Evolutionary conservation across 2,888 invertebrate species (phyloP), one percentile per base, ranked within the genome.

Genomic region (Sinodicranocentrus sp.): DNA sequence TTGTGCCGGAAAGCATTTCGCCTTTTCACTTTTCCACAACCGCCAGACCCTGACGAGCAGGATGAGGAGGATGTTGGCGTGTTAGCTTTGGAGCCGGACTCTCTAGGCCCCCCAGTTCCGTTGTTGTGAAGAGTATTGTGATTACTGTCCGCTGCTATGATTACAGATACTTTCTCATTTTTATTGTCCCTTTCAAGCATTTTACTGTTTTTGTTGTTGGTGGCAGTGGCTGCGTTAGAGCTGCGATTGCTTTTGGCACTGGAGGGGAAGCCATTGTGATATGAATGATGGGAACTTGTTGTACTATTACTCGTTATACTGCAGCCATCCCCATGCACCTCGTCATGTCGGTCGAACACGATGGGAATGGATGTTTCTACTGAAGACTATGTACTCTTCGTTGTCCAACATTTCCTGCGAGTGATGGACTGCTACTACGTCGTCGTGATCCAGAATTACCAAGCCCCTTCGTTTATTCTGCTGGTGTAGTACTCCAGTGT

Each of bases 1-100:
- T 88, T 87, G 73, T 87, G 85, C 57, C 88, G 78, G 79, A 88
- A 88, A 57, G 88, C 88, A 84, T 88, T 88, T 61, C 88, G 79
- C 23, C 88, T 59, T 73, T 88, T 88, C 43, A 88, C 87, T 84
- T 87, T 87, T 43, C 88, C 88, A 80, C 85, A 87, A 43, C 83
- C 84, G 57, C 82, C 82, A 75, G 84, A 84, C 59, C 83, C 83
- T 83, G 79, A 82, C 68, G 85, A 79, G 57, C 82, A 72, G 82
- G 87, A 85, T 61, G 84, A 84, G 52, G 84, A 84, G 65, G 86
- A 86, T 63, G 84, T 86, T 52, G 86, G 85, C 17, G 86, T 86
- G 80, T 73, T 82, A 15, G 84, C 85, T 82, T 85, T 79, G 63
- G 80, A 78, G 71, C 82, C 82, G 48, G 75, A 73, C 44, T 82